phyloP scores from a whole-genome alignment of 1,140 invertebrate species.

The Drosophila navojoa region DNA sequence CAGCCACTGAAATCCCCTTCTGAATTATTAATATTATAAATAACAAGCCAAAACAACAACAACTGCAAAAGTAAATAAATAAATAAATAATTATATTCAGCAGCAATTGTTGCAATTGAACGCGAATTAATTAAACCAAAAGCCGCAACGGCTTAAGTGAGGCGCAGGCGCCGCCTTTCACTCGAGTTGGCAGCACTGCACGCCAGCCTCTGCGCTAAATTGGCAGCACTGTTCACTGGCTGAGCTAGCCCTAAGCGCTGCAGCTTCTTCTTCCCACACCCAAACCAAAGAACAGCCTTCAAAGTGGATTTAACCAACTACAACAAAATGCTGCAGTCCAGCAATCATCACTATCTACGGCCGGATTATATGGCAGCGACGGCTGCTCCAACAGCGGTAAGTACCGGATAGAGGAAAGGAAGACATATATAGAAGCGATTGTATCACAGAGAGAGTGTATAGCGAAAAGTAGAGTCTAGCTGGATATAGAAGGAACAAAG shows the following conservation, averaged over 20 bases:
- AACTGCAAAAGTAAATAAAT: background rate
- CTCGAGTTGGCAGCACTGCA: constrained; percentile 70
- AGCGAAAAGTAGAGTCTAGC: too few relatives aligned
- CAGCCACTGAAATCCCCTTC: constrained; percentile 33
- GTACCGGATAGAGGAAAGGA: constrained; percentile 66
- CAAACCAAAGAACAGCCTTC: constrained; percentile 77
- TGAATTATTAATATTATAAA: constrained; percentile 73
- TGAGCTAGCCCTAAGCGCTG: constrained; percentile 25
- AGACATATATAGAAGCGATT: background rate
- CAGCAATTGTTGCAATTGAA: constrained; percentile 1
- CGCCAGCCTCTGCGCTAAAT: constrained; percentile 18
- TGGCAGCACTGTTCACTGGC: background rate
- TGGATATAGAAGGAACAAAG: too few relatives aligned
- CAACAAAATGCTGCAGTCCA: constrained; percentile 91
- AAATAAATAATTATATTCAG: background rate
- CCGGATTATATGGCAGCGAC: constrained; percentile 96
- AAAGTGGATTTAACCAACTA: constrained; percentile 84
- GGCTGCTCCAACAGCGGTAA: constrained; percentile 92
- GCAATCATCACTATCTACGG: constrained; percentile 92
- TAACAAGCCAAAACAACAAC: constrained; percentile 27
- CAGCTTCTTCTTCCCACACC: constrained; percentile 29
- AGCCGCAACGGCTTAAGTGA: constrained; percentile 54
- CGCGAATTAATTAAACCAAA: constrained; percentile 15
- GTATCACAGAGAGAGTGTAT: too few relatives aligned
- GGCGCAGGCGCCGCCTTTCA: constrained; percentile 76